phyloP scores from a whole-genome alignment of 2,888 invertebrate genomes.

The Ethmia dodecea region DNA sequence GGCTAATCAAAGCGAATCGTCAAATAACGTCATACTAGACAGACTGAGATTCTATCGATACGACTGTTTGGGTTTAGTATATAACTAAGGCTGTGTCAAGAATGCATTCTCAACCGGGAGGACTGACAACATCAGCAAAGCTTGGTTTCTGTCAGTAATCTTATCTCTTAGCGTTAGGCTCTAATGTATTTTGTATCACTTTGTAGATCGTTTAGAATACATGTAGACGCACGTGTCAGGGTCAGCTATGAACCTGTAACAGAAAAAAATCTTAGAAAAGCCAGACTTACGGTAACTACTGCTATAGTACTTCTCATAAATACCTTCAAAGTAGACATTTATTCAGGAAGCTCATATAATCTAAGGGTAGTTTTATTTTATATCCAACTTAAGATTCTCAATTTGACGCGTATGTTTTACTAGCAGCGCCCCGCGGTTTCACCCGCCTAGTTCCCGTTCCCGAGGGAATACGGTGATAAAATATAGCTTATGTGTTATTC shows the following conservation, averaged over 20 bases:
- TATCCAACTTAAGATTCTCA: no score
- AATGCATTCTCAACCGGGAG: not conserved
- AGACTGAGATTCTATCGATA: not conserved
- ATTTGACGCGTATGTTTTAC: no score
- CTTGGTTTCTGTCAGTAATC: not conserved
- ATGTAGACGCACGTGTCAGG: not conserved
- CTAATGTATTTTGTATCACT: slow-evolving; percentile 3
- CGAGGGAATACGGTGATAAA: no score
- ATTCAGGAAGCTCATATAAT: no score
- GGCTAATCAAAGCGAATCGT: not conserved
- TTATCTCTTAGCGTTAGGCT: slow-evolving; percentile 1
- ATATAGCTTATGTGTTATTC: no score
- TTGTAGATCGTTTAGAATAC: slow-evolving; percentile 4
- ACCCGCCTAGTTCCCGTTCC: no score
- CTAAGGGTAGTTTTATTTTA: no score
- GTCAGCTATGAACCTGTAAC: slow-evolving; percentile 2
- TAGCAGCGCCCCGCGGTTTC: no score
- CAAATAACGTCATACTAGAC: not conserved
- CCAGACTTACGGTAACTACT: no score
- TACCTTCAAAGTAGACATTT: no score
- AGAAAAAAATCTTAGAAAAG: no score
- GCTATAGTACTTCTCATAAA: no score
- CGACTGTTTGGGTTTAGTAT: not conserved
- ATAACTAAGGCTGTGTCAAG: not conserved
- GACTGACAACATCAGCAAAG: not conserved